Evolutionary conservation across 35 echinoderm and acorn worm species (phyloP).

Genomic region (Anneissia japonica): DNA sequence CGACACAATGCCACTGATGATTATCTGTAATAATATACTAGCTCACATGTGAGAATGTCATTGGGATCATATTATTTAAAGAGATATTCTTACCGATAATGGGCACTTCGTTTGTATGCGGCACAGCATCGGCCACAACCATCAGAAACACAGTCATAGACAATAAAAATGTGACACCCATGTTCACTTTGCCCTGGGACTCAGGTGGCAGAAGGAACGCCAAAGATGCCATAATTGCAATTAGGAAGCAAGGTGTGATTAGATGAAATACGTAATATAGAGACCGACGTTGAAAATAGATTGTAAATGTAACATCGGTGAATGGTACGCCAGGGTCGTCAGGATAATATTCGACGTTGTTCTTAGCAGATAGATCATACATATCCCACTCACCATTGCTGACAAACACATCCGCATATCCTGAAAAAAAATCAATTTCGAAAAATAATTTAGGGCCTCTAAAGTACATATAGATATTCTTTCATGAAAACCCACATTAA

Average conservation of each 20-base stretch:
- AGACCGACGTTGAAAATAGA: slow-evolving; percentile 68
- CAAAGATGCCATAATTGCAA: slow-evolving; percentile 72
- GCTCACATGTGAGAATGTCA: neutral
- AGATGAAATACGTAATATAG: slow-evolving; percentile 93
- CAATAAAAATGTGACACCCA: slow-evolving; percentile 85
- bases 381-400: slow-evolving; percentile 99
- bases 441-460: too few relatives aligned
- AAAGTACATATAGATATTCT: too few relatives aligned
- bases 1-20: neutral
- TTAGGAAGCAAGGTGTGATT: slow-evolving; percentile 68
- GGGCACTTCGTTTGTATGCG: slow-evolving; percentile 78
- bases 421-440: slow-evolving; percentile 53
- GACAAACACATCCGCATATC: slow-evolving; percentile 61
- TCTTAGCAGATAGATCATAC: slow-evolving; percentile 31
- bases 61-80: too few relatives aligned
- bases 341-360: slow-evolving; percentile 80
- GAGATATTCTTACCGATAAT: slow-evolving; percentile 61
- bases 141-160: slow-evolving; percentile 97
- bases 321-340: slow-evolving; percentile 86
- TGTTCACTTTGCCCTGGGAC: slow-evolving; percentile 89
- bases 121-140: slow-evolving; percentile 94
- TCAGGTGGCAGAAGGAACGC: slow-evolving; percentile 81
- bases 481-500: too few relatives aligned
- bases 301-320: slow-evolving; percentile 75
- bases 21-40: neutral